Base-by-base conservation (phyloP, 1,140 invertebrate genomes). In the Drosophila nigromelanica region DNA sequence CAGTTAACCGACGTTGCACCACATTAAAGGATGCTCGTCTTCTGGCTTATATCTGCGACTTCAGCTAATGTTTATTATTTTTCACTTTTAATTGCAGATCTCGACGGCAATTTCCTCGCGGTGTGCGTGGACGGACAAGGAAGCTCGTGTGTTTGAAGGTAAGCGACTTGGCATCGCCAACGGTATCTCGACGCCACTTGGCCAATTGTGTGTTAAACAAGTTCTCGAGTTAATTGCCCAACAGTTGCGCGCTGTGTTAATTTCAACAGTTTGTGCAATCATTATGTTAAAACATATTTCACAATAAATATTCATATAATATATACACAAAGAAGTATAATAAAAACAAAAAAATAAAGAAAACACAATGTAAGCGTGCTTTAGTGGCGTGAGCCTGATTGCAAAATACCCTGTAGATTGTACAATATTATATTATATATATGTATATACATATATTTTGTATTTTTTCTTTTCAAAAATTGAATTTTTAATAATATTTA, bases 21-120 rank as follows among this genome's bases (percentile, higher is more conserved):
- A 56, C 74, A 73, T 63, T 74, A 74, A 74, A 74, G 72, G 72
- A 74, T 75, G 68, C 67, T 52, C 54, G n/a, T 42, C 66, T 52
- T 50, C 42, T 39, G 48, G 12, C 50, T n/a, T 24, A 12, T 14
- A 43, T 33, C 18, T 18, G 18, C 7, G 37, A 30, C 62, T 56
- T 6, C 6, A 24, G 42, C 73, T 78, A 78, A 78, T 78, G 74
- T 54, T 64, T 73, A 78, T 73, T 72, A 78, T 78, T 73, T 78
- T 78, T 76, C 74, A 69, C 64, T 69, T 73, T 79, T 79, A 79
- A 79, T 76, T 79, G 71, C 73, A 79, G 77, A 77, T 70, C 71
- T 68, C 69, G 67, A 73, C 76, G 73, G 76, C 76, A 78, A 72
- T 72, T 67, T 70, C 39, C 18, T 24, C 15, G 30, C 52, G n/a